Conservation (phyloP, 2,797 vertebrate genomes). For the Cottoperca gobio region DNA sequence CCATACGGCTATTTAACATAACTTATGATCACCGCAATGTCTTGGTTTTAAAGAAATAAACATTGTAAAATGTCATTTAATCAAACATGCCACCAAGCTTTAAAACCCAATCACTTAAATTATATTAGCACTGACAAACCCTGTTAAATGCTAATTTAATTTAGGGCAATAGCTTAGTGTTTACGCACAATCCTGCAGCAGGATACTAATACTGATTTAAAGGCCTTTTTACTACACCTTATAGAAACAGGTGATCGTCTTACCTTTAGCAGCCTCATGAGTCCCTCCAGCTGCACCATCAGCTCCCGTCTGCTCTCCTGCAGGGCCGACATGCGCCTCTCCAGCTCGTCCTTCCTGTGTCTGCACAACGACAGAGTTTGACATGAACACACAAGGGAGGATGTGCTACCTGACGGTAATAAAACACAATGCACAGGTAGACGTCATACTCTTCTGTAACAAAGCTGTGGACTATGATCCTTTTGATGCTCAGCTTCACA, state of each 20-base stretch:
- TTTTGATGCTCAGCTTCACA: background rate
- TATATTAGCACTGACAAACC: slow-evolving; percentile 10
- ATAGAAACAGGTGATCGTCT: background rate
- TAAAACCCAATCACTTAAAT: background rate
- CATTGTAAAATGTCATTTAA: slow-evolving; percentile 31
- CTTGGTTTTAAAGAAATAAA: slow-evolving; percentile 26
- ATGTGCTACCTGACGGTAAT: background rate
- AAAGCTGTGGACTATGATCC: background rate
- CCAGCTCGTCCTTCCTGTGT: slow-evolving; percentile 97
- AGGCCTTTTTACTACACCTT: background rate
- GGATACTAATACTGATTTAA: background rate
- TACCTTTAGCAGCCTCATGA: slow-evolving; percentile 98
- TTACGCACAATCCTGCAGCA: background rate
- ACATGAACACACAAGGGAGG: background rate
- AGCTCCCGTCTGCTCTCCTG: slow-evolving; percentile 97
- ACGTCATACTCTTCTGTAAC: background rate
- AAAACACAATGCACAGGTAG: background rate
- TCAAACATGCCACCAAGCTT: slow-evolving; percentile 23
- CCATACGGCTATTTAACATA: slow-evolving; percentile 32
- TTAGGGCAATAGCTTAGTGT: background rate
- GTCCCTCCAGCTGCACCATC: slow-evolving; percentile 98
- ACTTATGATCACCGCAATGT: slow-evolving; percentile 15
- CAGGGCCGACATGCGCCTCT: slow-evolving; percentile 96
- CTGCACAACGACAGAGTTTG: slow-evolving; percentile 71
- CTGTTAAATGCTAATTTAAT: background rate